Percentiles rank a stretch among this genome's conserved stretches.
Evolutionary conservation across 2,888 invertebrate species (phyloP).

Genomic region (Drosophila sordidula): DNA sequence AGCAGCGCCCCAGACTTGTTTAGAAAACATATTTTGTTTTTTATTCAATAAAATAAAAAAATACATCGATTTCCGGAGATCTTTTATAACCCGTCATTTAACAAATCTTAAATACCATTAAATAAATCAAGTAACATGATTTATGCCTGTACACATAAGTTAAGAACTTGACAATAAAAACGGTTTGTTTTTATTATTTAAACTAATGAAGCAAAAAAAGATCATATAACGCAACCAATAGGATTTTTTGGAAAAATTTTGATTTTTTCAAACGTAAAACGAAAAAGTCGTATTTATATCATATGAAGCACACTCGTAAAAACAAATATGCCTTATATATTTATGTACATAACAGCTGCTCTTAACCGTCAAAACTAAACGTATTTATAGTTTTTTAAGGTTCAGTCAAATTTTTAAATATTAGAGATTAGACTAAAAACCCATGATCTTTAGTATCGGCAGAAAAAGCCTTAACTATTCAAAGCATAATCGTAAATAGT

Average conservation of each 20-base stretch:
- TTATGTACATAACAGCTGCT: no score
- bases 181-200: not conserved
- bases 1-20: constrained; percentile 36
- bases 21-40: constrained; percentile 33
- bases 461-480: not conserved
- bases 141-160: constrained; percentile 1
- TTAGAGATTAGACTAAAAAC: not conserved
- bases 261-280: no score
- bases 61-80: constrained; percentile 11
- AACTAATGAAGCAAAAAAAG: not conserved
- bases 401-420: not conserved
- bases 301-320: not conserved
- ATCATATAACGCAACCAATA: not conserved
- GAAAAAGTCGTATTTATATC: no score
- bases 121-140: not conserved
- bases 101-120: not conserved
- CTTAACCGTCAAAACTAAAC: not conserved
- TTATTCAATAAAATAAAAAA: constrained; percentile 44
- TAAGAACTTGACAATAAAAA: constrained; percentile 2
- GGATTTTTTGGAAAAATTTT: not conserved
- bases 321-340: not conserved
- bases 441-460: not conserved
- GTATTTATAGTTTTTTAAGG: not conserved
- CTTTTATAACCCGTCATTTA: not conserved
- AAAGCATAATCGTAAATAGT: not conserved